These are phyloP conservation scores for Phasia obesa DNA, from an alignment of 2,888 invertebrate species.

Conservation along the genomic window DNA sequence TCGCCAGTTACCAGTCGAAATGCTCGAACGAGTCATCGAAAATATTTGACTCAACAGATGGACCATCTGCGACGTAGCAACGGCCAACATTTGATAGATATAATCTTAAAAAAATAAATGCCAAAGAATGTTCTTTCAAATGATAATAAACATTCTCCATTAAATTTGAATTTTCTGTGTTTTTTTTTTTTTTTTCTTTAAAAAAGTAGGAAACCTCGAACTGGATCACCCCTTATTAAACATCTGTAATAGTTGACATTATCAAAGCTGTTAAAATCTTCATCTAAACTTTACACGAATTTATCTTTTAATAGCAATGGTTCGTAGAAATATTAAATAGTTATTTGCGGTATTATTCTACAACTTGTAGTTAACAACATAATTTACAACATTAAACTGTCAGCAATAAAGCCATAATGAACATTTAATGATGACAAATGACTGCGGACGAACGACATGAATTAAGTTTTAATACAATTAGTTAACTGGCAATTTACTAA, in stretches of 20 bases:
- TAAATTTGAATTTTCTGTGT: too few relatives aligned
- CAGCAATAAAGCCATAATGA: constrained; percentile 41
- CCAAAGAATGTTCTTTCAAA: too few relatives aligned
- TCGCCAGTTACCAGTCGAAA: too few relatives aligned
- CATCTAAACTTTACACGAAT: constrained; percentile 14
- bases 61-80: too few relatives aligned
- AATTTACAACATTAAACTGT: constrained; percentile 36
- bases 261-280: constrained; percentile 14
- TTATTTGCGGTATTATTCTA: neutral
- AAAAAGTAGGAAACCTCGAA: too few relatives aligned
- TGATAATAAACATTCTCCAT: too few relatives aligned
- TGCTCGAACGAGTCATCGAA: too few relatives aligned
- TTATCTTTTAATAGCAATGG: constrained; percentile 1
- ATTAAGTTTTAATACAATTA: constrained; percentile 44
- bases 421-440: constrained; percentile 46
- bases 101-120: too few relatives aligned
- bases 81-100: too few relatives aligned
- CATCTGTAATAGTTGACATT: neutral
- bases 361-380: constrained; percentile 14
- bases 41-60: too few relatives aligned
- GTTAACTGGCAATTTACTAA: constrained; percentile 21
- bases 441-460: constrained; percentile 15
- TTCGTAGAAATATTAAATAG: neutral
- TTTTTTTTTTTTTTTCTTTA: too few relatives aligned
- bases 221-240: too few relatives aligned